These are phyloP conservation scores for Tenthredo distinguenda DNA, from an alignment of 2,888 invertebrate genomes.

Conservation along the genomic window DNA sequence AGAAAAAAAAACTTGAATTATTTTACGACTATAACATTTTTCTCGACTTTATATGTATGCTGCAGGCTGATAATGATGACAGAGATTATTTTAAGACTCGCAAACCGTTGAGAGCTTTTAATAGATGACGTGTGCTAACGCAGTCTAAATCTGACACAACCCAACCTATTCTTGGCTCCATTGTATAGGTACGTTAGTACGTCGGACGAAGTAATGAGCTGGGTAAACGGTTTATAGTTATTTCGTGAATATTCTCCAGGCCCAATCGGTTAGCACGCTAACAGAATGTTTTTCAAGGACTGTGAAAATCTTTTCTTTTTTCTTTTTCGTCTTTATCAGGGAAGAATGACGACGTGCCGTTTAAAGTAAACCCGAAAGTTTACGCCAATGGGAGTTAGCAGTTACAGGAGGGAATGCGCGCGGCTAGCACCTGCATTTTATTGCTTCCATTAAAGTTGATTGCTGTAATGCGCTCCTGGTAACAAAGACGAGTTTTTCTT, in stretches of 20 bases:
- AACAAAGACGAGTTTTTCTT: slow-evolving; percentile 67
- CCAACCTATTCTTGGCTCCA: slow-evolving; percentile 1
- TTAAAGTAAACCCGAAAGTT: slow-evolving; percentile 2
- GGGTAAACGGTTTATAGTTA: slow-evolving; percentile 12
- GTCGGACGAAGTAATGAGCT: slow-evolving; percentile 22
- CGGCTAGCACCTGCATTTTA: slow-evolving; percentile 70
- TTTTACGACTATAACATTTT: background rate
- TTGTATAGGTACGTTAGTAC: background rate
- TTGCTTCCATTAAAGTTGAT: slow-evolving; percentile 71
- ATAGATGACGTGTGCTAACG: slow-evolving; percentile 22
- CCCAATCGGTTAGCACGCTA: background rate
- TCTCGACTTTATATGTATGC: background rate
- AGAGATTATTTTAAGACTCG: slow-evolving; percentile 21
- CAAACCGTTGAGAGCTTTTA: background rate
- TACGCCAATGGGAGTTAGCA: slow-evolving; percentile 56
- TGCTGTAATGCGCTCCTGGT: slow-evolving; percentile 66
- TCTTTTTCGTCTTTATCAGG: background rate
- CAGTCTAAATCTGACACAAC: slow-evolving; percentile 32
- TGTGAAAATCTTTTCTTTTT: background rate
- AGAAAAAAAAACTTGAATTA: background rate
- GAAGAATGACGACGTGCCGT: background rate
- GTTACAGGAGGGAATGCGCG: slow-evolving; percentile 59
- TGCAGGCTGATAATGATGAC: slow-evolving; percentile 10
- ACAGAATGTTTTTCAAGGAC: background rate
- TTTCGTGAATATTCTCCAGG: background rate